A percentile compares a stretch with the other conserved stretches of the same genome.
Conservation (phyloP, 2,888 invertebrate species). For the Meloe dianella region DNA sequence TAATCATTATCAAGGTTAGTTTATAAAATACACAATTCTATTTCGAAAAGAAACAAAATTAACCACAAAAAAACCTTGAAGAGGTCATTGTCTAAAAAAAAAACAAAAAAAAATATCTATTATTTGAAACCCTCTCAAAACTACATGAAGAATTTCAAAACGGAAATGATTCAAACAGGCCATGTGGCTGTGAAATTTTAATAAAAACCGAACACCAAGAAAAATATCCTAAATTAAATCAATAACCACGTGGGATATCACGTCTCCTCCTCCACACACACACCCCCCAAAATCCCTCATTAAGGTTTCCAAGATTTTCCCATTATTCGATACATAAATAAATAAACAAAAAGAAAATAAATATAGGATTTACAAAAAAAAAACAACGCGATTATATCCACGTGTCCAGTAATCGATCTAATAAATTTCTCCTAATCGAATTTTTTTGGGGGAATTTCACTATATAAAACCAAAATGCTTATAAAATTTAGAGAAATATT, state of each 20-base stretch:
- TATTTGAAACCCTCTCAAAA: slow-evolving; percentile 26
- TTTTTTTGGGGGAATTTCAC: too few species aligned
- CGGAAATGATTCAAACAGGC: slow-evolving; percentile 43
- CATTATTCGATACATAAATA: slow-evolving; percentile 13
- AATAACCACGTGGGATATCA: slow-evolving; percentile 21
- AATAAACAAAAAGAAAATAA: slow-evolving; percentile 30
- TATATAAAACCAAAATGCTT: too few species aligned
- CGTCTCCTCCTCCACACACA: background rate
- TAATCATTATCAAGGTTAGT: slow-evolving; percentile 4
- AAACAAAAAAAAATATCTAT: slow-evolving; percentile 22
- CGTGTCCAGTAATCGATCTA: background rate
- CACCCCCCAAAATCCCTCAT: too few species aligned
- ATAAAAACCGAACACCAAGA: background rate
- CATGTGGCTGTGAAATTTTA: slow-evolving; percentile 27
- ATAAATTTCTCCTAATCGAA: background rate
- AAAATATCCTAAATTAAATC: slow-evolving; percentile 20
- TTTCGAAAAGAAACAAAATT: slow-evolving; percentile 19
- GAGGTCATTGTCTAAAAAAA: slow-evolving; percentile 45
- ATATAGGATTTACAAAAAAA: background rate
- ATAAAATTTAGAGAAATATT: background rate
- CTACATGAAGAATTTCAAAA: slow-evolving; percentile 40
- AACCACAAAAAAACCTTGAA: slow-evolving; percentile 45
- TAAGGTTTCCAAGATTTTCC: slow-evolving; percentile 23
- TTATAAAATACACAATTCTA: background rate
- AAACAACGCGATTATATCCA: background rate